Conservation (phyloP, 2,113 vertebrate genomes). For the Sisor rabdophorus region DNA sequence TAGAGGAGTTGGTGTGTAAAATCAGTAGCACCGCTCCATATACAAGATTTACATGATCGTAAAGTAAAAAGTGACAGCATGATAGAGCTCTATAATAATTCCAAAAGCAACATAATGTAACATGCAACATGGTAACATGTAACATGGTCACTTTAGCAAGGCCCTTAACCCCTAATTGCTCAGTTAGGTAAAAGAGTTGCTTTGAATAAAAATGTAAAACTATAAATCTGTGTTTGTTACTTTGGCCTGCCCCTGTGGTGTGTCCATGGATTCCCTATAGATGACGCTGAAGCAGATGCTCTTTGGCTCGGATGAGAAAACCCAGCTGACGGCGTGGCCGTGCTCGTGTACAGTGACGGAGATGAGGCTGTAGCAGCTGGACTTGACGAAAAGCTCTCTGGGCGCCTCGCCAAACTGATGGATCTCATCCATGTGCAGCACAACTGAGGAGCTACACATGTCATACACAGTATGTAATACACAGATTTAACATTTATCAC, state of each 20-base stretch:
- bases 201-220: too few relatives aligned
- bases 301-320: conserved; percentile 95
- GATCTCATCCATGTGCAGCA: conserved; percentile 81
- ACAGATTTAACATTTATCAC: neutral
- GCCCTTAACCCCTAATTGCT: too few relatives aligned
- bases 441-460: conserved; percentile 71
- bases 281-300: conserved; percentile 91
- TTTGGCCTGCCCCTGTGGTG: conserved; percentile 81
- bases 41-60: too few relatives aligned
- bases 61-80: too few relatives aligned
- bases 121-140: too few relatives aligned
- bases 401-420: conserved; percentile 78
- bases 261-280: conserved; percentile 74
- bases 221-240: conserved; percentile 58
- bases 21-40: too few relatives aligned
- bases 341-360: conserved; percentile 70
- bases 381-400: conserved; percentile 85
- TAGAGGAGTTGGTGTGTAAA: too few relatives aligned
- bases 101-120: too few relatives aligned
- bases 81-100: too few relatives aligned
- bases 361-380: conserved; percentile 86
- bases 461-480: neutral
- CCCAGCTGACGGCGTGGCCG: conserved; percentile 83
- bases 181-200: too few relatives aligned
- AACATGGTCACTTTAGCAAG: too few relatives aligned